Conservation (phyloP, 2,797 vertebrate species). For the Ispidina picta region DNA sequence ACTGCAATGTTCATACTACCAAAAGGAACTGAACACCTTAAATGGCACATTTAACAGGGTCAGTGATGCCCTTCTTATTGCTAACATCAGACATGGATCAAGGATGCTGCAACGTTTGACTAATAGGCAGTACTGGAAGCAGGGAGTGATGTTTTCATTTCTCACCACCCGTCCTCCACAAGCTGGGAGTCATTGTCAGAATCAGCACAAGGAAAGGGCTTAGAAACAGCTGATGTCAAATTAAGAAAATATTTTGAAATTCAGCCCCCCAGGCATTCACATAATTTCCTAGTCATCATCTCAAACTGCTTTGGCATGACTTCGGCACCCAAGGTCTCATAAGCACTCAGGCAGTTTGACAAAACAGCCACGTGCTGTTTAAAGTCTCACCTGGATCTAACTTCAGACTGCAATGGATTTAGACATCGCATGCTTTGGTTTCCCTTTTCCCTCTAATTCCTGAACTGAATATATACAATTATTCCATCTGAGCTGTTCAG, state of each 20-base stretch:
- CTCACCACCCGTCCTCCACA: neutral
- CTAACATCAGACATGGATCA: accelerated
- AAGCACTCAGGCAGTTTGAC: neutral
- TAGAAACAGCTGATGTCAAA: neutral
- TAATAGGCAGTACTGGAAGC: neutral
- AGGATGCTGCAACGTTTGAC: neutral
- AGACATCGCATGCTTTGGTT: neutral
- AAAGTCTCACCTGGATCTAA: neutral
- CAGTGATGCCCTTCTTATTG: neutral
- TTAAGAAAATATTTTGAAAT: neutral
- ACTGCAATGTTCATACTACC: neutral
- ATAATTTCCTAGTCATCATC: neutral
- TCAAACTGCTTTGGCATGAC: neutral
- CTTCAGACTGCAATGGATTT: neutral
- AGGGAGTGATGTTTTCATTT: neutral
- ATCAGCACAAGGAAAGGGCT: neutral
- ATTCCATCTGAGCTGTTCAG: neutral
- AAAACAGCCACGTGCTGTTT: neutral
- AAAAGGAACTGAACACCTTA: neutral
- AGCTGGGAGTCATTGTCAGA: neutral
- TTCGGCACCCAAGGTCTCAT: neutral
- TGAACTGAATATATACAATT: neutral
- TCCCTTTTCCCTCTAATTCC: neutral
- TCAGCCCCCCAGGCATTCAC: neutral
- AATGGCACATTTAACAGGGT: neutral